These are phyloP conservation scores for Fundulus diaphanus DNA, from an alignment of 2,797 vertebrate genomes.

Conservation along the genomic window DNA sequence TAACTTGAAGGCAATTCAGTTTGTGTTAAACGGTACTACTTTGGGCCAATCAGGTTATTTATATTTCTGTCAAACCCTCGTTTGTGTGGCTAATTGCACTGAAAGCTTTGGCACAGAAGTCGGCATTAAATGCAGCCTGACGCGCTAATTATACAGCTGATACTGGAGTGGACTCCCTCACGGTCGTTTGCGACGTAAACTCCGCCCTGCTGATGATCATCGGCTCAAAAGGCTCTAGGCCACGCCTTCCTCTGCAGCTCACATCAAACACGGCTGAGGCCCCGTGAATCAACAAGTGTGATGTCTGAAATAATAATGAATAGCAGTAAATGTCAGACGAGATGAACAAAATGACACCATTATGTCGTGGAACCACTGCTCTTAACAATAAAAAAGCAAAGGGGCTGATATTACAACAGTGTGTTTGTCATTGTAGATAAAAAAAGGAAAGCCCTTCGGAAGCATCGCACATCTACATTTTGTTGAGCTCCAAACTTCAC, in stretches of 20 bases:
- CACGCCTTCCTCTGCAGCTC: slow-evolving; percentile 41
- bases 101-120: not conserved
- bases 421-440: too few relatives aligned
- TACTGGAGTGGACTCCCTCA: slow-evolving; percentile 65
- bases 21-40: not conserved
- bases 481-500: not conserved
- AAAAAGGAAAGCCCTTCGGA: too few relatives aligned
- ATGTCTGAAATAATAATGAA: not conserved
- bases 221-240: not conserved
- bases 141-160: not conserved
- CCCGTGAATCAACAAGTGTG: not conserved
- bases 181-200: slow-evolving; percentile 36
- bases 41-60: not conserved
- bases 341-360: too few relatives aligned
- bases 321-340: not conserved
- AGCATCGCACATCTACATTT: not conserved
- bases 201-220: slow-evolving; percentile 54
- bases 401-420: too few relatives aligned
- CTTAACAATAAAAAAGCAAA: too few relatives aligned
- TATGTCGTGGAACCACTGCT: too few relatives aligned
- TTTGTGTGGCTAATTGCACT: not conserved
- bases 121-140: slow-evolving; percentile 7
- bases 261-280: not conserved
- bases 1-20: not conserved
- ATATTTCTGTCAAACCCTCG: not conserved